These are phyloP conservation scores for Oryzias celebensis DNA, from an alignment of 2,113 vertebrate genomes.

Conservation along the genomic window DNA sequence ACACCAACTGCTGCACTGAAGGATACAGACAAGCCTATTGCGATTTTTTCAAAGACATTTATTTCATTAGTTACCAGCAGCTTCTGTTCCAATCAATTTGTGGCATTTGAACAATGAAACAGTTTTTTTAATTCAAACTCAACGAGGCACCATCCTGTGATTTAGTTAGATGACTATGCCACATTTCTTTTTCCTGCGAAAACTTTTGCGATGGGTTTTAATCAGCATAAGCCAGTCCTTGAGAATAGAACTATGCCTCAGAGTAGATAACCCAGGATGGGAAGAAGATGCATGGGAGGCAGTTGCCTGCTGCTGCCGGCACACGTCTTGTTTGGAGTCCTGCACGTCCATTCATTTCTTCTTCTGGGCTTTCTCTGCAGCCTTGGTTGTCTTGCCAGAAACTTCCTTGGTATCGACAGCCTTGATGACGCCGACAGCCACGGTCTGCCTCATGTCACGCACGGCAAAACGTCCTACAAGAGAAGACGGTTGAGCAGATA, in stretches of 20 bases:
- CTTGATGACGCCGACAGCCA: slow-evolving; percentile 84
- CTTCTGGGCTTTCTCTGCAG: slow-evolving; percentile 76
- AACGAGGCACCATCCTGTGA: slow-evolving; percentile 73
- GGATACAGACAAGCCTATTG: slow-evolving; percentile 46
- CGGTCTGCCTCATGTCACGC: slow-evolving; percentile 85
- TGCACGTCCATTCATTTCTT: slow-evolving; percentile 75
- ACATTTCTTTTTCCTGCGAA: slow-evolving; percentile 83
- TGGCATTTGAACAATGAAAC: slow-evolving; percentile 70
- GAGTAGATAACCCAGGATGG: slow-evolving; percentile 65
- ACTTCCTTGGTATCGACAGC: slow-evolving; percentile 70
- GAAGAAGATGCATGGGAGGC: slow-evolving; percentile 24
- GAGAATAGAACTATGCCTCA: slow-evolving; percentile 76
- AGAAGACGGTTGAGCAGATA: neutral
- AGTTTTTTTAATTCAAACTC: slow-evolving; percentile 76
- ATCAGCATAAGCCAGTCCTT: slow-evolving; percentile 87
- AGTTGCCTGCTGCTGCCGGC: slow-evolving; percentile 57
- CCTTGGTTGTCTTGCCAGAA: slow-evolving; percentile 78
- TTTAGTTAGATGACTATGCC: slow-evolving; percentile 66
- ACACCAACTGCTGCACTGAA: slow-evolving; percentile 26
- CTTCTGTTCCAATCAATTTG: slow-evolving; percentile 75
- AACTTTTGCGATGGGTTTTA: slow-evolving; percentile 85
- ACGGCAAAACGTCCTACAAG: slow-evolving; percentile 80
- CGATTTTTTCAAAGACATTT: slow-evolving; percentile 74
- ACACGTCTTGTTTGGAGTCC: slow-evolving; percentile 50
- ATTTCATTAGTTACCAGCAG: slow-evolving; percentile 82